phyloP scores from a whole-genome alignment of 2,888 invertebrate species.

The Drymonia ruficornis region DNA sequence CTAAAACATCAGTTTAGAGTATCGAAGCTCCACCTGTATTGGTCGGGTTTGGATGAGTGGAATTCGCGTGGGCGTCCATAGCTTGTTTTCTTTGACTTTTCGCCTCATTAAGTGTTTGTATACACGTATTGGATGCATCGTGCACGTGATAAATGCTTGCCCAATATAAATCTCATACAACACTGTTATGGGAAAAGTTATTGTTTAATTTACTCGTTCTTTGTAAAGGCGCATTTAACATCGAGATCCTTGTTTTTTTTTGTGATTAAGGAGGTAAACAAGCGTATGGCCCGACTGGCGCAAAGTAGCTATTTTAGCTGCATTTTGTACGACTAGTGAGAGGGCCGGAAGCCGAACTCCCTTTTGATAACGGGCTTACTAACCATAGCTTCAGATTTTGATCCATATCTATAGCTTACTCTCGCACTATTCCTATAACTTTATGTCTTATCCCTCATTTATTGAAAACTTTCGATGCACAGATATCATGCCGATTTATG shows the following conservation, averaged over 20 bases:
- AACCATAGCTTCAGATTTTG: too few relatives aligned
- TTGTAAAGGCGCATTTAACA: constrained; percentile 7
- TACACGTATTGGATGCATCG: constrained; percentile 67
- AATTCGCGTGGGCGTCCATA: constrained; percentile 67
- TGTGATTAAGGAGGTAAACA: too few relatives aligned
- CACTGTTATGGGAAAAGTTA: constrained; percentile 64
- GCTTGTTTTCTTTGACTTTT: constrained; percentile 74
- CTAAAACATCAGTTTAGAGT: constrained; percentile 1
- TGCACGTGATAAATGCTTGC: constrained; percentile 66
- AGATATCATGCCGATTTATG: not conserved
- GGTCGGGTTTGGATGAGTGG: constrained; percentile 33
- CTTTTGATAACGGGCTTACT: too few relatives aligned
- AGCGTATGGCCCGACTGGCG: too few relatives aligned
- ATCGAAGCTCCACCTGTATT: constrained; percentile 3
- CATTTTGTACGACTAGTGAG: too few relatives aligned
- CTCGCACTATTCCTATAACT: too few relatives aligned
- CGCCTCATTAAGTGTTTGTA: constrained; percentile 77
- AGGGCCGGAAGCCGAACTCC: too few relatives aligned
- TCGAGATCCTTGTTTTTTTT: too few relatives aligned
- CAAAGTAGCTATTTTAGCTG: too few relatives aligned
- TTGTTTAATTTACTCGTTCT: constrained; percentile 52
- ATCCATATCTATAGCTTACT: too few relatives aligned
- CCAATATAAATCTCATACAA: constrained; percentile 58
- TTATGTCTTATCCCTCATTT: not conserved
- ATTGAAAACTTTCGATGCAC: not conserved